phyloP scores from a whole-genome alignment of 1,140 invertebrate genomes.

The Platyura marginata region DNA sequence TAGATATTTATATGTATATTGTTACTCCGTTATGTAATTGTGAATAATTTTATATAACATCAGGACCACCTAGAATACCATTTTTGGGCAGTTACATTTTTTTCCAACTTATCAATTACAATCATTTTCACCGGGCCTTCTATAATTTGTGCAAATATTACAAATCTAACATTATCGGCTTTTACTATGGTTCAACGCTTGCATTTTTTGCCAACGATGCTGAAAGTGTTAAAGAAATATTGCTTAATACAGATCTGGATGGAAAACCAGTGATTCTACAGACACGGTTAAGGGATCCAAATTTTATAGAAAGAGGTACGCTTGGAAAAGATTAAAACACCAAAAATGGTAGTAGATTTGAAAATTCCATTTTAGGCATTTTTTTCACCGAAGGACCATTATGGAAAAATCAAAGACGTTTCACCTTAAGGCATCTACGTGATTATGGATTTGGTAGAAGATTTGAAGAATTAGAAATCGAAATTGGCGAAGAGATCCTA shows the following conservation, averaged over 20 bases:
- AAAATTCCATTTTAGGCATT: slow-evolving; percentile 27
- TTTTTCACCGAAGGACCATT: slow-evolving; percentile 43
- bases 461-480: slow-evolving; percentile 28
- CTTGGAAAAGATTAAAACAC: not conserved
- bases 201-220: slow-evolving; percentile 22
- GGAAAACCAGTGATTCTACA: slow-evolving; percentile 15
- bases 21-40: no score
- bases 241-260: slow-evolving; percentile 23
- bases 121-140: slow-evolving; percentile 18
- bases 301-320: slow-evolving; percentile 19
- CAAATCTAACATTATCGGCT: slow-evolving; percentile 26
- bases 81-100: slow-evolving; percentile 20
- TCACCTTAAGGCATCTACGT: slow-evolving; percentile 43
- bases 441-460: slow-evolving; percentile 54
- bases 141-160: slow-evolving; percentile 17
- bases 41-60: no score
- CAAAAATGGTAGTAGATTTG: not conserved
- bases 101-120: slow-evolving; percentile 15
- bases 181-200: slow-evolving; percentile 21
- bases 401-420: slow-evolving; percentile 54
- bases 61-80: slow-evolving; percentile 18
- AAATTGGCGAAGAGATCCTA: slow-evolving; percentile 29
- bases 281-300: slow-evolving; percentile 11
- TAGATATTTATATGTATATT: no score
- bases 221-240: slow-evolving; percentile 23